Percentiles rank a stretch among this genome's conserved stretches.
These are phyloP conservation scores for Gulo gulo DNA, from an alignment of 2,113 vertebrate genomes.

Conservation along the genomic window DNA sequence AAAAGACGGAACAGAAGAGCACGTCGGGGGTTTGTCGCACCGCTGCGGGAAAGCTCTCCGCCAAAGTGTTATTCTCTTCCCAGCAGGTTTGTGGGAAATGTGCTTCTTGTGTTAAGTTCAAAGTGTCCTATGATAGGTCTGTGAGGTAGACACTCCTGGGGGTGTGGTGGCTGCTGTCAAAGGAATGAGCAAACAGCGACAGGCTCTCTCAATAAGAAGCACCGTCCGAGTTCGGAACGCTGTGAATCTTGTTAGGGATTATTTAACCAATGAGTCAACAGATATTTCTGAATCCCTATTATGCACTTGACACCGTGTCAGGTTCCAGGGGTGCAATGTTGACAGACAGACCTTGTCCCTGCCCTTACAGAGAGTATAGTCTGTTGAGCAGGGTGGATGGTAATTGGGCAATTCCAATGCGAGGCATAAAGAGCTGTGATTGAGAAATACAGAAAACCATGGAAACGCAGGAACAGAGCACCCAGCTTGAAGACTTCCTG, in stretches of 20 bases:
- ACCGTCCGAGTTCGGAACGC: neutral
- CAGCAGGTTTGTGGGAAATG: conserved; percentile 68
- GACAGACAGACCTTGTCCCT: neutral
- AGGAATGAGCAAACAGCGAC: conserved; percentile 33
- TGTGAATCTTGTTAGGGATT: neutral
- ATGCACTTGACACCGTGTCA: neutral
- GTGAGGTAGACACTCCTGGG: neutral
- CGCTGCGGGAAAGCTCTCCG: neutral
- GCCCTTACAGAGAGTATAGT: neutral
- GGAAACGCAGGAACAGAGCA: neutral
- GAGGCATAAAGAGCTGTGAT: neutral
- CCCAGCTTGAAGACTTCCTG: neutral
- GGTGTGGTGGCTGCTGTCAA: neutral
- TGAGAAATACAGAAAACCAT: neutral
- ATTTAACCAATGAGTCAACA: neutral
- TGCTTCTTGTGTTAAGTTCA: conserved; percentile 69
- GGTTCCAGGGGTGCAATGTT: neutral
- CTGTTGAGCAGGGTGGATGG: neutral
- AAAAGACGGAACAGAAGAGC: conserved; percentile 26
- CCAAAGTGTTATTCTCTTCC: conserved; percentile 58
- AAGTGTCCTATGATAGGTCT: conserved; percentile 41
- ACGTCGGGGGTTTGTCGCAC: neutral
- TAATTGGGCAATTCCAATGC: neutral
- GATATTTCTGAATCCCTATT: neutral
- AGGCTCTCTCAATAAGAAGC: neutral